Conservation (phyloP, 2,888 invertebrate genomes). For the Pseudoips prasinana region DNA sequence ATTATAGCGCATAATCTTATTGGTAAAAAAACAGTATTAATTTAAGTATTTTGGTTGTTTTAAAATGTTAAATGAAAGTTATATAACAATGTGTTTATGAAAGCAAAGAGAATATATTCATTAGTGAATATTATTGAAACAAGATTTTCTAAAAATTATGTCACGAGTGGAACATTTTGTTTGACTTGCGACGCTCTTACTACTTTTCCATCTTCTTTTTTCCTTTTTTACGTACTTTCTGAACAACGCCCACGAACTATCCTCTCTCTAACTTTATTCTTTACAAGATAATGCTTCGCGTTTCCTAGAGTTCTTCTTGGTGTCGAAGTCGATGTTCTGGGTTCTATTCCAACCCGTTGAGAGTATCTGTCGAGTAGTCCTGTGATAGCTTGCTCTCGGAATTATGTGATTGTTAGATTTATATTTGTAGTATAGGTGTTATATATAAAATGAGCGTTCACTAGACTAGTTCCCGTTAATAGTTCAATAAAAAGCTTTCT, state of each 20-base stretch:
- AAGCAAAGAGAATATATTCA: no score
- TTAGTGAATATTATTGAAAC: background rate
- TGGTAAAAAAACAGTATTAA: no score
- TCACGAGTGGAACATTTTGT: constrained; percentile 9
- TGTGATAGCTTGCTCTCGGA: constrained; percentile 12
- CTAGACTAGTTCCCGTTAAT: constrained; percentile 14
- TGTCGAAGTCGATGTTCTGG: background rate
- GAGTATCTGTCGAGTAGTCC: no score
- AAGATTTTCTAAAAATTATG: background rate
- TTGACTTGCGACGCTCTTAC: constrained; percentile 4
- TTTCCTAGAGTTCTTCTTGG: background rate
- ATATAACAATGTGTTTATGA: no score
- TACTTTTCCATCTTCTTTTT: constrained; percentile 1
- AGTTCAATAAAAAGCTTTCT: constrained; percentile 7
- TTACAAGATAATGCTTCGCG: constrained; percentile 4
- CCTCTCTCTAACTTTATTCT: constrained; percentile 1
- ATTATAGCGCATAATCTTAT: background rate
- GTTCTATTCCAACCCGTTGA: no score
- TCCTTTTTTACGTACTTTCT: constrained; percentile 4
- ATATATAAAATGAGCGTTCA: constrained; percentile 14
- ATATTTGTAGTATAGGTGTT: constrained; percentile 12
- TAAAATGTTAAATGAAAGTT: no score
- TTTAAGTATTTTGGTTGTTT: no score
- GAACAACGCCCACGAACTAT: constrained; percentile 3
- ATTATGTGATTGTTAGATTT: constrained; percentile 14